Conservation (phyloP, 2,888 invertebrate species). For the Latrodectus hesperus region DNA sequence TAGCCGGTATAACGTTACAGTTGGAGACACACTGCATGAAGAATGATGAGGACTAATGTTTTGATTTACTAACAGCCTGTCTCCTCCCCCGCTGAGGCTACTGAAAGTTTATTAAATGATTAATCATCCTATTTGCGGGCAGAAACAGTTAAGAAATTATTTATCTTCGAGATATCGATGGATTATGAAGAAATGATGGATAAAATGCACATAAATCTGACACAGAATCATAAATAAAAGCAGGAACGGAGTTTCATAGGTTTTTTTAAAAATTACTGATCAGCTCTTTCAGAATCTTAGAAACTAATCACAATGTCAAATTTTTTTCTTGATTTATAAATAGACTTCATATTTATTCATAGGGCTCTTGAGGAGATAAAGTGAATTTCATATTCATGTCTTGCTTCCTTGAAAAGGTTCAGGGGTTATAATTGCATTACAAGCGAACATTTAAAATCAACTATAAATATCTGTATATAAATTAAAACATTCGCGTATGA, state of each 20-base stretch:
- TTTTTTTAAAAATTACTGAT: too few relatives aligned
- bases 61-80: conserved; percentile 21
- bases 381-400: neutral
- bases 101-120: conserved; percentile 14
- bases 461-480: too few relatives aligned
- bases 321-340: too few relatives aligned
- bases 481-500: too few relatives aligned
- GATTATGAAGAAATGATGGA: neutral
- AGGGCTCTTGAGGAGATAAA: too few relatives aligned
- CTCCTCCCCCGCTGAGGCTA: conserved; percentile 24
- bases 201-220: neutral
- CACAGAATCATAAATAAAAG: neutral
- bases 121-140: conserved; percentile 9
- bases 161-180: neutral
- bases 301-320: too few relatives aligned
- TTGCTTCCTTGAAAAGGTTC: neutral
- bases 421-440: neutral
- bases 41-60: conserved; percentile 3
- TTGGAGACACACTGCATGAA: neutral
- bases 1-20: neutral
- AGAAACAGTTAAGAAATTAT: neutral
- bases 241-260: too few relatives aligned
- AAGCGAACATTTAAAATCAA: neutral
- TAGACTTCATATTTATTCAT: too few relatives aligned
- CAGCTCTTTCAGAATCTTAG: too few relatives aligned